Conservation (phyloP, 2,113 vertebrate species). For the Noctilio leporinus region DNA sequence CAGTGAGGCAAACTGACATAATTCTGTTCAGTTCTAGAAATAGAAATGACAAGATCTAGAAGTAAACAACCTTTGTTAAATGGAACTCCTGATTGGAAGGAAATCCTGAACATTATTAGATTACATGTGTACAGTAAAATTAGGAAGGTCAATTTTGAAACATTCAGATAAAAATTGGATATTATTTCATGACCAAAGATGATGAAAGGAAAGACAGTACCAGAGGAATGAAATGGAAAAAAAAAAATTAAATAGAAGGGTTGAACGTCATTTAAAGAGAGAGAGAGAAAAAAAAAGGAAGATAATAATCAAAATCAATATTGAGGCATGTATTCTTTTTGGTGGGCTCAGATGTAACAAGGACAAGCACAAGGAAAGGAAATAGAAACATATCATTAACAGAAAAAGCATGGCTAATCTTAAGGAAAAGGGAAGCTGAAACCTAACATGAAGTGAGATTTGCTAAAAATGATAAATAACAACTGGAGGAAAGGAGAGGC, state of each 20-base stretch:
- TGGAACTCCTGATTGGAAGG: background rate
- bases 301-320: background rate
- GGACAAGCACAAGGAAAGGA: background rate
- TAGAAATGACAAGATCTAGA: background rate
- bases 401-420: background rate
- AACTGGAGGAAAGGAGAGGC: background rate
- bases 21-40: background rate
- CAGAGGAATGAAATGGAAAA: background rate
- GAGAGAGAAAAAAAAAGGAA: background rate
- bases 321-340: background rate
- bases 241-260: background rate
- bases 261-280: background rate
- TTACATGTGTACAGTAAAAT: background rate
- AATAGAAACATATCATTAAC: background rate
- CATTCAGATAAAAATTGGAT: background rate
- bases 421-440: background rate
- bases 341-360: background rate
- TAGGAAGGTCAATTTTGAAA: background rate
- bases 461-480: background rate
- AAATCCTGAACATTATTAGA: background rate
- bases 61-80: background rate
- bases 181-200: background rate
- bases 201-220: background rate
- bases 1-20: background rate
- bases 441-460: background rate